Evolutionary conservation across 2,113 vertebrate genomes (phyloP).

Genomic region (Pantherophis guttatus): DNA sequence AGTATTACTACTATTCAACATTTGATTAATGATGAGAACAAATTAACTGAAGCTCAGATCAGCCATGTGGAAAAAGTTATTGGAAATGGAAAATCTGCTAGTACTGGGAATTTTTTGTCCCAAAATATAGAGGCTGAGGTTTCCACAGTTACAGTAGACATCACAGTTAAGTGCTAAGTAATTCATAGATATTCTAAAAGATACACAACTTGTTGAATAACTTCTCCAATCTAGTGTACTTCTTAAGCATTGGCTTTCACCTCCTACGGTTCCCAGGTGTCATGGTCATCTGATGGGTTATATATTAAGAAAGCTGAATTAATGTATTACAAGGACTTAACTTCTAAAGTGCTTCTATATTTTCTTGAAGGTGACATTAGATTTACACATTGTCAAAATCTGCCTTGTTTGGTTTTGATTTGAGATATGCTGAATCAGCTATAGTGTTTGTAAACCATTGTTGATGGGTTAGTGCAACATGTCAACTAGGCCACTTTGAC

Average conservation of each 20-base stretch:
- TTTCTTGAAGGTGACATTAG: not conserved
- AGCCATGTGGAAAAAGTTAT: constrained; percentile 14
- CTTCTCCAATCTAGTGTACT: not conserved
- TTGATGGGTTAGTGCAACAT: not conserved
- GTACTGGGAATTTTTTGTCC: not conserved
- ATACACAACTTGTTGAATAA: not conserved
- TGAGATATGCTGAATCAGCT: not conserved
- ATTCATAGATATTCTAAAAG: not conserved
- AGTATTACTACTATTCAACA: not conserved
- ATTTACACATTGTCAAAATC: not conserved
- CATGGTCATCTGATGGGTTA: not conserved
- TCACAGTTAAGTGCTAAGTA: not conserved
- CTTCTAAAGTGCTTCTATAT: not conserved
- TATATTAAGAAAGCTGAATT: not conserved
- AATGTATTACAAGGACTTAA: not conserved
- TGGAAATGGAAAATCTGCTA: not conserved
- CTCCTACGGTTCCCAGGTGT: not conserved
- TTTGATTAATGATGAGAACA: constrained; percentile 14
- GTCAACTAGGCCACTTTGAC: not conserved
- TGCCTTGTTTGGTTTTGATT: not conserved
- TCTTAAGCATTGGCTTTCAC: not conserved
- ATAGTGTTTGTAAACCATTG: not conserved
- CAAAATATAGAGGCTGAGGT: not conserved
- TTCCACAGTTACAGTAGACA: not conserved
- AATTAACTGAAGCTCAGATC: constrained; percentile 12